Evolutionary conservation across 2,113 vertebrate genomes (phyloP).

Genomic region (Coreoperca whiteheadi): DNA sequence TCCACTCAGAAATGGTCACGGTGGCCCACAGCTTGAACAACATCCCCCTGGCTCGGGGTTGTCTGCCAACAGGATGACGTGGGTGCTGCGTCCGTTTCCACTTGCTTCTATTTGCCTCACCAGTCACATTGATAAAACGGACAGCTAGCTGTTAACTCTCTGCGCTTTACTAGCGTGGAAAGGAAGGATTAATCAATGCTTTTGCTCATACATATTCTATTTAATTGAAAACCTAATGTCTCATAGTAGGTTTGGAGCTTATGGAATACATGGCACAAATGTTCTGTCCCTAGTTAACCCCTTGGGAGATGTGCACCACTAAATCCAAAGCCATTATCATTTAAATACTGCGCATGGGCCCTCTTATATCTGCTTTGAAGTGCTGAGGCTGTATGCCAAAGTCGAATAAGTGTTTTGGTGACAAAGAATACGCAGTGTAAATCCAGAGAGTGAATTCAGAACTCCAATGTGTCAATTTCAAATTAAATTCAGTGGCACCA

Average conservation of each 20-base stretch:
- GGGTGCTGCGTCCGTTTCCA: conserved; percentile 15
- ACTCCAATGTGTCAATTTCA: neutral
- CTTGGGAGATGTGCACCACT: neutral
- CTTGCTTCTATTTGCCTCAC: neutral
- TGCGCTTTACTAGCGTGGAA: neutral
- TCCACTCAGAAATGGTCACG: conserved; percentile 61
- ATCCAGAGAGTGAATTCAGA: neutral
- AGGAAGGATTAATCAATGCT: neutral
- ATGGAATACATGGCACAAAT: neutral
- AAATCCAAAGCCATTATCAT: neutral
- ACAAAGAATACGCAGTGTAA: neutral
- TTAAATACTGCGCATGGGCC: neutral
- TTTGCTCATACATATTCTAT: neutral
- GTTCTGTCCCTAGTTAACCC: neutral
- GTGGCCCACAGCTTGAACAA: conserved; percentile 52
- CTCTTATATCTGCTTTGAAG: neutral
- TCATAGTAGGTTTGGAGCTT: neutral
- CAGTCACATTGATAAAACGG: neutral
- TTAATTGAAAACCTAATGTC: neutral
- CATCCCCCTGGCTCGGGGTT: conserved; percentile 30
- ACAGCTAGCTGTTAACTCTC: neutral
- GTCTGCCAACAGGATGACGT: conserved; percentile 53
- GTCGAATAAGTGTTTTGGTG: neutral
- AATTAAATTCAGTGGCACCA: neutral
- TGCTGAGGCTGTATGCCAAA: neutral